Percentiles rank a stretch among this genome's conserved stretches.
phyloP scores from a whole-genome alignment of 2,797 vertebrate genomes.

The Eulemur coronatus region DNA sequence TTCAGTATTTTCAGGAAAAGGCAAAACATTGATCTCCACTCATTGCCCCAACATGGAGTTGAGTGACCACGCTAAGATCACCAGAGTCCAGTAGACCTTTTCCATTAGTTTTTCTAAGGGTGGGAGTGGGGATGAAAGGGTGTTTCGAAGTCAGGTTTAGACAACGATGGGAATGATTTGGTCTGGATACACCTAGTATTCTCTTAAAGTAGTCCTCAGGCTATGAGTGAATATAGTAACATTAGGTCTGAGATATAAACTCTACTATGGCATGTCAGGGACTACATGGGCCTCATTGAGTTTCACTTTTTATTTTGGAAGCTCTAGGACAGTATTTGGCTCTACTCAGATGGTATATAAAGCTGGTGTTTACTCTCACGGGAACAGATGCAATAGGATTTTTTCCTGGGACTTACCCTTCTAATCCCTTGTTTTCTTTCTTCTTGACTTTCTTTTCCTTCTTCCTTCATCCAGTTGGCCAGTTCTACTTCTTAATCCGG shows the following conservation, averaged over 20 bases:
- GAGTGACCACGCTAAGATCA: not conserved
- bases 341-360: not conserved
- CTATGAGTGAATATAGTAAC: not conserved
- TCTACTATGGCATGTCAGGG: not conserved
- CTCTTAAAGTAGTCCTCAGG: not conserved
- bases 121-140: not conserved
- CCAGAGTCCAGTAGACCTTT: not conserved
- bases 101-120: not conserved
- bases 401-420: not conserved
- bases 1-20: not conserved
- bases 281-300: not conserved
- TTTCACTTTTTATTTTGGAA: not conserved
- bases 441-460: not conserved
- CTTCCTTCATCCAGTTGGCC: conserved; percentile 88
- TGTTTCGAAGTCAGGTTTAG: not conserved
- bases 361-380: not conserved
- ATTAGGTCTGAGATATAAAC: not conserved
- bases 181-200: not conserved
- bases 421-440: not conserved
- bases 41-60: not conserved
- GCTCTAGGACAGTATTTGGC: not conserved
- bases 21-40: not conserved
- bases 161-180: not conserved
- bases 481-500: conserved; percentile 97
- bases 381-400: not conserved